These are phyloP conservation scores for Aphelocoma coerulescens DNA, from an alignment of 2,113 vertebrate species.

Conservation along the genomic window DNA sequence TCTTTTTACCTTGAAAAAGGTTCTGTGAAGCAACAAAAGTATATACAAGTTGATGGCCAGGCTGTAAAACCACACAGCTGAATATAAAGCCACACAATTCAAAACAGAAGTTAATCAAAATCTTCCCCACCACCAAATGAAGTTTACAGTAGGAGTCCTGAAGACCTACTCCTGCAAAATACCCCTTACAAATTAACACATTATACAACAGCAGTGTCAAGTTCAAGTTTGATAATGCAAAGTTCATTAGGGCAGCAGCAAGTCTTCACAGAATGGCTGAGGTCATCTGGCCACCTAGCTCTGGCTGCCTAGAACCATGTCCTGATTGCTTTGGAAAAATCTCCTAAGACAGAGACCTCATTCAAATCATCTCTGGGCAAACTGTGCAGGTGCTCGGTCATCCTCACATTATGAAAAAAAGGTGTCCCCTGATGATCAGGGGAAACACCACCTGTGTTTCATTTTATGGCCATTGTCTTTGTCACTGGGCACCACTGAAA, in stretches of 20 bases:
- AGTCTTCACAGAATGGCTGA: neutral
- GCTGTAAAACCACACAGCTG: neutral
- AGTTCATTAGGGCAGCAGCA: neutral
- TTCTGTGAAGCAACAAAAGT: neutral
- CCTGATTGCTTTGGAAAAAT: neutral
- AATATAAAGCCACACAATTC: neutral
- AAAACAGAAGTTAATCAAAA: neutral
- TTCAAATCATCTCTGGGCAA: neutral
- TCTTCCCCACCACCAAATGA: neutral
- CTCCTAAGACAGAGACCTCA: neutral
- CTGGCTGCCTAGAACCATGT: neutral
- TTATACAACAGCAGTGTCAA: neutral
- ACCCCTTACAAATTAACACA: rapidly evolving
- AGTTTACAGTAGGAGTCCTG: neutral
- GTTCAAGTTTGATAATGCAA: neutral
- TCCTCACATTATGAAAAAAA: neutral
- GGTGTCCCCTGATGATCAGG: neutral
- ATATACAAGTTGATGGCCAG: neutral
- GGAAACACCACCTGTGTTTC: neutral
- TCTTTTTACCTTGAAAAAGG: neutral
- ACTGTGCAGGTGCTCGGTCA: rapidly evolving
- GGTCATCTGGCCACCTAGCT: neutral
- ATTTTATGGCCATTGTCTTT: neutral
- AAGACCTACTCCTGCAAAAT: neutral
- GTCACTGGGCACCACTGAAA: neutral